Evolutionary conservation across 2,888 invertebrate species (phyloP).

Genomic region (Melieria crassipennis): DNA sequence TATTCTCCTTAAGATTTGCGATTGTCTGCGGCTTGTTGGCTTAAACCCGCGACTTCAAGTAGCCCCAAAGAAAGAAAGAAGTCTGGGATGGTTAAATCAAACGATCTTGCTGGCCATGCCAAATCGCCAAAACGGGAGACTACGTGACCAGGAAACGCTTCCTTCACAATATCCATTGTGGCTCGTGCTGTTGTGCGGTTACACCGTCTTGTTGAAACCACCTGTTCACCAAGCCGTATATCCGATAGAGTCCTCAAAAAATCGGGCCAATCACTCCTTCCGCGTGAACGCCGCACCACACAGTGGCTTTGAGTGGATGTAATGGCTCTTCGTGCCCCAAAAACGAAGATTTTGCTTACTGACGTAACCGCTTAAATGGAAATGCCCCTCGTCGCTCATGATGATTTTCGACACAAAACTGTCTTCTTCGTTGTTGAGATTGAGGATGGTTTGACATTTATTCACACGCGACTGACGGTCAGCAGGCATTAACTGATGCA

Average conservation of each 20-base stretch:
- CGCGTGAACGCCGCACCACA: conserved; percentile 11
- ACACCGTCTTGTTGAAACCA: conserved; percentile 26
- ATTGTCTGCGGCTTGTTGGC: conserved; percentile 9
- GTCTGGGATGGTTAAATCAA: neutral
- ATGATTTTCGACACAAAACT: conserved; percentile 30
- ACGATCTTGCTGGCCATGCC: conserved; percentile 6
- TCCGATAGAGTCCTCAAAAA: conserved; percentile 14
- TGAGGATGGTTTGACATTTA: neutral
- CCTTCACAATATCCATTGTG: conserved; percentile 21
- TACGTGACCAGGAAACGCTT: conserved; percentile 15
- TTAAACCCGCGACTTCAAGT: too few species aligned
- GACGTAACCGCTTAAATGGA: conserved; percentile 17
- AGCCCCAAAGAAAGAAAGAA: neutral
- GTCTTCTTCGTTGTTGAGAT: conserved; percentile 27
- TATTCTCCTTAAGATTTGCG: conserved; percentile 17
- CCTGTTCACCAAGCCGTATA: conserved; percentile 20
- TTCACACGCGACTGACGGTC: conserved; percentile 34
- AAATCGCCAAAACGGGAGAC: conserved; percentile 9
- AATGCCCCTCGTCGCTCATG: conserved; percentile 32
- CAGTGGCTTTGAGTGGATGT: conserved; percentile 6
- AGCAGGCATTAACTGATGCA: conserved; percentile 32
- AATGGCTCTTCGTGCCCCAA: conserved; percentile 8
- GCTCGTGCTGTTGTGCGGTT: conserved; percentile 17
- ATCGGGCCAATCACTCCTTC: neutral
- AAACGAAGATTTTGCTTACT: conserved; percentile 5